Evolutionary conservation across 2,888 invertebrate species (phyloP).

Genomic region (Synergus itoensis): DNA sequence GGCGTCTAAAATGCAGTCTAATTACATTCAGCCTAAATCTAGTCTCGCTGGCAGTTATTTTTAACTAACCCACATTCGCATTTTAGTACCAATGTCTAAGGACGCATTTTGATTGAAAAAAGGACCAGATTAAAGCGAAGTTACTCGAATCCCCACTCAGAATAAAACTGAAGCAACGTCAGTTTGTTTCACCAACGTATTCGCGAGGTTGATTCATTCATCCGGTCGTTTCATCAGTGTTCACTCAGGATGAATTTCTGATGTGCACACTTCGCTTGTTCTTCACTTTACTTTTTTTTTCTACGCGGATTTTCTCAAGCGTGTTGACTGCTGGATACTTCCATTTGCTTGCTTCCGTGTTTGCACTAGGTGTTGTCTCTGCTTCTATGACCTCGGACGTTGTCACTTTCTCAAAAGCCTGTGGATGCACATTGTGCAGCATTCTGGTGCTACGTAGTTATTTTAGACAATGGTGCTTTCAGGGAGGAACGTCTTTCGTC

Average conservation of each 20-base stretch:
- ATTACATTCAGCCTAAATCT: constrained; percentile 35
- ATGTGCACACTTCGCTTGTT: constrained; percentile 19
- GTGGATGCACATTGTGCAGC: not conserved
- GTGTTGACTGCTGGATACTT: constrained; percentile 12
- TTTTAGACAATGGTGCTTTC: constrained; percentile 31
- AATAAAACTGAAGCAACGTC: constrained; percentile 10
- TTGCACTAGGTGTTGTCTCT: constrained; percentile 14
- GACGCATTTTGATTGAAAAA: constrained; percentile 34
- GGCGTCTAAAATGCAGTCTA: constrained; percentile 31
- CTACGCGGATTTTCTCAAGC: not conserved
- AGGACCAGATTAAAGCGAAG: constrained; percentile 23
- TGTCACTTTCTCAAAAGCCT: constrained; percentile 28
- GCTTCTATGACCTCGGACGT: not conserved
- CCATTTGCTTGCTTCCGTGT: constrained; percentile 19
- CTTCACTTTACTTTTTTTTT: not conserved
- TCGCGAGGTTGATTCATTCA: constrained; percentile 31
- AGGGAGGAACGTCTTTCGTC: not conserved
- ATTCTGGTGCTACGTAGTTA: constrained; percentile 19
- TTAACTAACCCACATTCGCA: constrained; percentile 38
- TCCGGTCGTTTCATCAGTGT: constrained; percentile 30
- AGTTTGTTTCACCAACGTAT: constrained; percentile 4
- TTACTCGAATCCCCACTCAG: not conserved
- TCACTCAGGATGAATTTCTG: constrained; percentile 32
- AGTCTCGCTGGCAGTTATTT: constrained; percentile 36
- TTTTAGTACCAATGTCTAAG: constrained; percentile 35